A percentile compares a stretch with the other conserved stretches of the same genome.
phyloP scores from a whole-genome alignment of 1,140 invertebrate genomes.

The Amyelois transitella region DNA sequence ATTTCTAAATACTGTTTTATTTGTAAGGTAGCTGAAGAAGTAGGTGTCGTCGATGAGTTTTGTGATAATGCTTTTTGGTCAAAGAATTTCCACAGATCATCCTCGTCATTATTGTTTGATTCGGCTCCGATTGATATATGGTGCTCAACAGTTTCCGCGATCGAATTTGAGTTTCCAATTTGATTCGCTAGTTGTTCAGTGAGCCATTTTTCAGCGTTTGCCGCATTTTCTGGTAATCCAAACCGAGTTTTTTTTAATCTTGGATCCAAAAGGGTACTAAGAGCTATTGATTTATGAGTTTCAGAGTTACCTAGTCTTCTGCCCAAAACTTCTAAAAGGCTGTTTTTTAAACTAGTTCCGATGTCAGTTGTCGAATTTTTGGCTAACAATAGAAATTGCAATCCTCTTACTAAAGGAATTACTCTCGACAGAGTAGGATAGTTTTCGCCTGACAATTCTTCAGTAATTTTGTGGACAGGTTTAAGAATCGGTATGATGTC shows the following conservation, averaged over 20 bases:
- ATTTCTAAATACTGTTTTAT: constrained; percentile 1
- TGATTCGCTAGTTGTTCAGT: constrained; percentile 17
- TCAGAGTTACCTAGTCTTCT: constrained; percentile 25
- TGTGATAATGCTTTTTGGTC: not conserved
- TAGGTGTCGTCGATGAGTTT: not conserved
- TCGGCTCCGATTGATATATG: not conserved
- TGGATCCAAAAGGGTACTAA: constrained; percentile 35
- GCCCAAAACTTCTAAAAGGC: constrained; percentile 18
- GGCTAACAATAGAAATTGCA: constrained; percentile 11
- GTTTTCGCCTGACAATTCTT: not conserved
- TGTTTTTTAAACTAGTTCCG: constrained; percentile 6
- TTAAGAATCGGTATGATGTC: constrained; percentile 1
- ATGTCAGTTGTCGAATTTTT: constrained; percentile 5
- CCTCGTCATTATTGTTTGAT: not conserved
- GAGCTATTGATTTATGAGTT: constrained; percentile 24
- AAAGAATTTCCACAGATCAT: not conserved
- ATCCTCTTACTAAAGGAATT: not conserved
- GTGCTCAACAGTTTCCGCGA: not conserved
- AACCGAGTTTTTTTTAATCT: constrained; percentile 38
- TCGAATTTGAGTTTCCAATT: not conserved
- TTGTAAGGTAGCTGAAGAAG: not conserved
- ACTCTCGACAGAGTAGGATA: not conserved
- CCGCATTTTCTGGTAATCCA: constrained; percentile 28
- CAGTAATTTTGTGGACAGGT: not conserved
- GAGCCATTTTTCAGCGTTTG: constrained; percentile 26